A percentile compares a stretch with the other conserved stretches of the same genome.
Evolutionary conservation across 2,888 invertebrate species (phyloP).

Genomic region (Mimas tiliae): DNA sequence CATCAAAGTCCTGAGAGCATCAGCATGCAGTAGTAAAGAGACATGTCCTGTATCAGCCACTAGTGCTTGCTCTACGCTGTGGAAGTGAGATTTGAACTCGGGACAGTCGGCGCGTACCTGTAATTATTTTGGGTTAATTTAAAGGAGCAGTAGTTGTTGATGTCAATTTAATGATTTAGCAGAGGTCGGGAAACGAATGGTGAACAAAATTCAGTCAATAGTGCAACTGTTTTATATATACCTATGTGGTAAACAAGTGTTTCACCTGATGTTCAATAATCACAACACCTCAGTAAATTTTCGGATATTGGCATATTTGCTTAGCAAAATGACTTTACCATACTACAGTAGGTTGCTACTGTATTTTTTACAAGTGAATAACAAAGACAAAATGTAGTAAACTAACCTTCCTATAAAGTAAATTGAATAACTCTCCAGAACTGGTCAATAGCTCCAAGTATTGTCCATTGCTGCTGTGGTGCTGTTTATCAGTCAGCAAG

Average conservation of each 20-base stretch:
- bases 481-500: conserved; percentile 89
- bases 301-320: no score
- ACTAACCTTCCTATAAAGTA: conserved; percentile 90
- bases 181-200: no score
- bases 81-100: conserved; percentile 92
- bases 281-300: no score
- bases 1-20: conserved; percentile 88
- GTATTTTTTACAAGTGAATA: no score
- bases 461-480: conserved; percentile 89
- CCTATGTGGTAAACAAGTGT: no score
- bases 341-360: no score
- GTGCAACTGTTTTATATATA: no score
- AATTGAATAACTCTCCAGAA: conserved; percentile 87
- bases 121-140: conserved; percentile 26
- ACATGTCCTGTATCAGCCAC: conserved; percentile 86
- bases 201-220: no score
- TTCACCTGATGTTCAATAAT: no score
- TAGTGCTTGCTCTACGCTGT: conserved; percentile 91
- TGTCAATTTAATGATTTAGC: no score
- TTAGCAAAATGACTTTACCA: no score
- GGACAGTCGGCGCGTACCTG: conserved; percentile 92
- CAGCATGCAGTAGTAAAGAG: conserved; percentile 88
- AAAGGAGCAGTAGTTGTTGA: neutral
- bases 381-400: no score
- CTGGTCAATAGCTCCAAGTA: conserved; percentile 90